Base-by-base conservation (phyloP, 2,888 invertebrate genomes). In the Hypercompe scribonia region DNA sequence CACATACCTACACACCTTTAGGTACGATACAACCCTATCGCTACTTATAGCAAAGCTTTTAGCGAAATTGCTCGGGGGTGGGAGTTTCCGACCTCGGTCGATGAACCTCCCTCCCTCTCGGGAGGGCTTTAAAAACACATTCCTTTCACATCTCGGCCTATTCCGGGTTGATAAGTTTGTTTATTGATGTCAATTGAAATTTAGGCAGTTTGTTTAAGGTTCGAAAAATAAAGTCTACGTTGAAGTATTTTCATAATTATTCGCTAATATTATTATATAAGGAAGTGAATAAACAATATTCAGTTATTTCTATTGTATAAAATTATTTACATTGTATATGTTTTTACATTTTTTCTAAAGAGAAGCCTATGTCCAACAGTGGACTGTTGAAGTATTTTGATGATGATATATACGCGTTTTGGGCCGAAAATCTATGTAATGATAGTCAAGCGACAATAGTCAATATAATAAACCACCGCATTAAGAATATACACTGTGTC, bases 41-140 rank as follows among this genome's bases (percentile, higher is more conserved):
- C 68, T 84, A 73, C 36, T 58, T 78, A 89, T 87, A 90, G 85
- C 85, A 77, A 92, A 87, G 92, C 92, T 92, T 92, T 92, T 92
- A 92, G 91, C 87, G 81, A 87, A 87, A 92, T 92, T 91, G 90
- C 85, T 76, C 70, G 74, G 88, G 88, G 84, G 83, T 78, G 78
- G 79, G 72, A 46, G 65, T 64, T 67, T 68, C 65, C 76, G 71
- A 28, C 78, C 79, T 68, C 74, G 84, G 84, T 81, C 84, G 76
- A 73, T 76, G 84, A 84, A 78, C 84, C 84, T 72, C 83, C 58
- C 42, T 18, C 83, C 79, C 80, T 31, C 63, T 74, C 64, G 81
- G 80, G 81, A 78, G 81, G 81, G 68, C 77, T 81, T 84, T 81
- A 80, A 84, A 83, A 84, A 82, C 82, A 84, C 78, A 84, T 77